Conservation (phyloP, 2,113 vertebrate species). For the Polyodon spathula region DNA sequence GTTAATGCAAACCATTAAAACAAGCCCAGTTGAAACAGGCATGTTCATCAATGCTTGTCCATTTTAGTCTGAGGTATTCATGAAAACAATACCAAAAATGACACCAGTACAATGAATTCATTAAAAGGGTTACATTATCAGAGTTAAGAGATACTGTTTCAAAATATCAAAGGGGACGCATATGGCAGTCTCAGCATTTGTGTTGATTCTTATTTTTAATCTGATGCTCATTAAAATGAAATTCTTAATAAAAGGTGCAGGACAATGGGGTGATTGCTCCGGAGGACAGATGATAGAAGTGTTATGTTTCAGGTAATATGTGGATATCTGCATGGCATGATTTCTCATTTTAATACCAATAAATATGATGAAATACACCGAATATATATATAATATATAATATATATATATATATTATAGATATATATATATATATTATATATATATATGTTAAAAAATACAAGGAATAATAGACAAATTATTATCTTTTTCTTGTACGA, state of each 20-base stretch:
- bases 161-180: conserved; percentile 7
- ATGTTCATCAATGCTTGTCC: conserved; percentile 35
- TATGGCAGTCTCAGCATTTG: not conserved
- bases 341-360: not conserved
- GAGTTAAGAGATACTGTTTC: conserved; percentile 8
- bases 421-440: no score
- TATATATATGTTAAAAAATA: conserved; percentile 6
- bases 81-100: conserved; percentile 51
- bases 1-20: conserved; percentile 56
- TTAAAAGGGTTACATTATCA: conserved; percentile 32
- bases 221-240: conserved; percentile 38
- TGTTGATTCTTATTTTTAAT: conserved; percentile 10
- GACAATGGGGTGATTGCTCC: conserved; percentile 3
- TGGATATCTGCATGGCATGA: not conserved
- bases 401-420: no score
- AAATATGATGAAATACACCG: not conserved
- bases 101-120: conserved; percentile 49
- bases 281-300: not conserved
- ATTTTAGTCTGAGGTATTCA: conserved; percentile 45
- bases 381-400: no score
- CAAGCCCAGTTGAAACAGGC: conserved; percentile 42
- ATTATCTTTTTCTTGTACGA: no score
- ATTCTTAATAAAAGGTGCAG: conserved; percentile 3
- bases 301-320: not conserved
- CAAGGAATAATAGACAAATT: not conserved